Evolutionary conservation across 2,888 invertebrate species (phyloP), one percentile per base, ranked within the genome.

Genomic region (Sphaerophoria taeniata): DNA sequence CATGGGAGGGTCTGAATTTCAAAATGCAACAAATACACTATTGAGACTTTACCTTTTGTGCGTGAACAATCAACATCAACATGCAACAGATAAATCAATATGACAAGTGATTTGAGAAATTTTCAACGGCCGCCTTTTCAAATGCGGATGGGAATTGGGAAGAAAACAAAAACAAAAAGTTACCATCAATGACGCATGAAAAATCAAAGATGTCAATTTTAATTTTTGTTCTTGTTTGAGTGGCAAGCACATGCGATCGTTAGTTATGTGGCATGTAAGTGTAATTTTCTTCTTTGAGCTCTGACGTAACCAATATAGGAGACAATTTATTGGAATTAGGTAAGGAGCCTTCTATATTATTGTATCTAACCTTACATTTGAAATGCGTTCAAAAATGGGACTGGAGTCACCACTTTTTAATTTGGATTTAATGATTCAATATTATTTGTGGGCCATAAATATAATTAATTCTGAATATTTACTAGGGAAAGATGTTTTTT

Each of bases 21-120:
- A 58, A 58, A 51, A 76, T 72, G 76, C 76, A 75, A 53, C 39
- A n/a, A 5, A 36, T 9, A 43, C 43, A 11, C 9, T 45, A 33
- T 60, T 34, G 36, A 63, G 51, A 45, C 51, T 24, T 51, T 36
- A 49, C 65, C 65, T 56, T 43, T 80, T 75, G 70, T 70, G 58
- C 34, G n/a, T 34, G 70, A 63, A 69, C 70, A 53, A 51, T 39
- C 45, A 76, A 60, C 76, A 81, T 81, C 53, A 81, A 67, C 81
- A 81, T 81, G 81, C 76, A 81, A 72, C 80, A 76, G 81, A 81
- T 81, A 81, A 81, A 81, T 81, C 81, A 81, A 81, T 45, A 39
- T 81, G 81, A 81, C 81, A 81, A 81, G 76, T 76, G 81, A 81
- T 51, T 43, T 60, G 71, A 60, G 60, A 69, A 39, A 51, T 16